A percentile compares a stretch with the other conserved stretches of the same genome.
These are phyloP conservation scores for Pseudococcus jackbeardsleyi DNA, from an alignment of 2,888 invertebrate species.

Conservation along the genomic window DNA sequence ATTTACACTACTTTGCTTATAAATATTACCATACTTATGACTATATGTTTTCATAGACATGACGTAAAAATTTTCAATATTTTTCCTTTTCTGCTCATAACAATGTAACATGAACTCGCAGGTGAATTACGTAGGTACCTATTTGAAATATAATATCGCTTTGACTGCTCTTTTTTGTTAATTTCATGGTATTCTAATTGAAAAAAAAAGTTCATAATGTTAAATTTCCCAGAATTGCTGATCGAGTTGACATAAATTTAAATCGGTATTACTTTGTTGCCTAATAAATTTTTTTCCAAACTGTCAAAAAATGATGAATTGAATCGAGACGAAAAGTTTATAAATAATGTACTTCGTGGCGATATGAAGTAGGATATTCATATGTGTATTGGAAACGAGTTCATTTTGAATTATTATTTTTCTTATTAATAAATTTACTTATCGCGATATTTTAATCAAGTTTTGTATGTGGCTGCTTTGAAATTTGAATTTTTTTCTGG, in stretches of 20 bases:
- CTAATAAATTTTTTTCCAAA: background rate
- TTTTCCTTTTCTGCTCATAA: background rate
- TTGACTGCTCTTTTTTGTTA: background rate
- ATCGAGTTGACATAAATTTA: background rate
- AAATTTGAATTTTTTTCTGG: background rate
- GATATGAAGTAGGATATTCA: background rate
- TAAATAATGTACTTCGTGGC: background rate
- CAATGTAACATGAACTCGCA: background rate
- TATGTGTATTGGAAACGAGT: background rate
- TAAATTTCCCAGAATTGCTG: background rate
- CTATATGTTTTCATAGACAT: background rate
- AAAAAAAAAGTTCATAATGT: background rate
- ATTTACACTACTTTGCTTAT: background rate
- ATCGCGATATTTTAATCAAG: constrained; percentile 7
- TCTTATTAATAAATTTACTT: background rate
- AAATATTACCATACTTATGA: background rate
- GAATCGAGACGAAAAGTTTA: background rate
- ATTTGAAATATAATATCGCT: constrained; percentile 12
- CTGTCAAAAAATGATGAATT: background rate
- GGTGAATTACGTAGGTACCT: background rate
- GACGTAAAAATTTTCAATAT: constrained; percentile 7
- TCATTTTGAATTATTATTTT: constrained; percentile 5
- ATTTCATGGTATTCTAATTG: background rate
- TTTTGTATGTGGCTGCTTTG: background rate
- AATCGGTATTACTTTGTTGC: background rate